phyloP scores from a whole-genome alignment of 2,797 vertebrate genomes.

The Antrozous pallidus region DNA sequence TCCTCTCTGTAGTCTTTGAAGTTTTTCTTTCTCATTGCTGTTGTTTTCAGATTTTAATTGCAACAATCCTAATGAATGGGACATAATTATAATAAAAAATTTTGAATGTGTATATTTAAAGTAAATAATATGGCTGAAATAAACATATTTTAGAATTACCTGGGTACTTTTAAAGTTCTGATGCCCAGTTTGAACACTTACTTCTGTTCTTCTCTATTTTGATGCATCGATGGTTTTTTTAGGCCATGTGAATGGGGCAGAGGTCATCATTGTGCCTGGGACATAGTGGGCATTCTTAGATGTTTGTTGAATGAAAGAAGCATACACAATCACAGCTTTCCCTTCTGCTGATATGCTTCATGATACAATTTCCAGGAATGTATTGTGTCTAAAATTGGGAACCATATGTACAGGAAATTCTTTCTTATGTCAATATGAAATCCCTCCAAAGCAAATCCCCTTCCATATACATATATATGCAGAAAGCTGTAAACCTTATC shows the following conservation, averaged over 20 bases:
- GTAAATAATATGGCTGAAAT: background rate
- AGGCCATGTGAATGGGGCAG: background rate
- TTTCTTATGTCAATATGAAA: constrained; percentile 70
- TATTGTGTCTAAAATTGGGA: constrained; percentile 72
- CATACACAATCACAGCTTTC: constrained; percentile 53
- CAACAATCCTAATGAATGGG: background rate
- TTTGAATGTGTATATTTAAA: background rate
- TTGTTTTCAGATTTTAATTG: background rate
- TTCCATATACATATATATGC: background rate
- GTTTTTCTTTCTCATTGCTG: background rate
- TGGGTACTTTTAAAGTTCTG: background rate
- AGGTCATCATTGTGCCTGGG: background rate
- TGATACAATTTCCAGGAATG: constrained; percentile 71
- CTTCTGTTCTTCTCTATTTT: background rate
- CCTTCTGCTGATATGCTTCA: constrained; percentile 60
- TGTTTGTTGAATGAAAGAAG: constrained; percentile 65
- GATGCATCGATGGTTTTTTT: background rate
- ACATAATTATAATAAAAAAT: background rate
- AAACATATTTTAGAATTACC: background rate
- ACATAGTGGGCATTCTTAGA: constrained; percentile 45
- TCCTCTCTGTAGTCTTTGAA: background rate
- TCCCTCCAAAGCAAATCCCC: constrained; percentile 51
- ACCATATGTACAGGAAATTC: constrained; percentile 73
- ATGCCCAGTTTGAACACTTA: background rate
- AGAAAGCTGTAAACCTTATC: background rate